Base-by-base conservation (phyloP, 35 echinoderm and acorn worm species). In the Heliocidaris erythrogramma region DNA sequence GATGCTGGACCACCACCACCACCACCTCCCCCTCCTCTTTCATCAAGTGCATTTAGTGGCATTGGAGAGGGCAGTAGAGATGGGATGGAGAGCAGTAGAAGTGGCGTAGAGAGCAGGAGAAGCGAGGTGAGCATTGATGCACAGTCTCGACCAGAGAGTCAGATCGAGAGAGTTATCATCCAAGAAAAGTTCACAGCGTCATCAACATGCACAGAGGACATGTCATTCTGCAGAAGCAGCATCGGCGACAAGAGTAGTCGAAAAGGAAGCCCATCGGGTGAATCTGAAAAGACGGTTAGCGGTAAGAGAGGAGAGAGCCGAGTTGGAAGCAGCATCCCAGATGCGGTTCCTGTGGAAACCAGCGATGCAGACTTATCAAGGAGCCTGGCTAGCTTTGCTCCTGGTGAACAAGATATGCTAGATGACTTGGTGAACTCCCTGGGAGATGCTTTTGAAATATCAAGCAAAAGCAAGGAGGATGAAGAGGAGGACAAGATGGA, bases 391-490 rank as follows among this genome's bases (percentile, higher is more conserved):
- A 92, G 91, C 49, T 92, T 92, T 92, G 91, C 49, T 92, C 47
- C 47, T 30, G 91, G 48, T 27, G 91, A 92, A 48, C 48, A 92
- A 59, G 91, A 92, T 2, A 92, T 92, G 91, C 49, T 92, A 9
- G 49, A 50, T 30, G 91, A 92, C 91, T 48, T 92, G 31, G 91
- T 92, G 2, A 92, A 92, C 27, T 48, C 47, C 3, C 49, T 92
- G 5, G 91, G 91, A 30, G 61, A 85, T 94, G 16, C 94, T 49
- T 94, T 94, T 84, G 30, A 94, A 47, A 78, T 78, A 78, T 78
- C 65, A 27, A 78, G 27, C 61, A 27, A 29, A 10, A 94, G 5
- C 17, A 88, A 48, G 85, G 47, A 59, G 21, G n/a, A 32, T 48
- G 60, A 94, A 65, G 93, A 42, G 1, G 3, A 94, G n/a, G 65